Conservation (phyloP, 2,113 vertebrate genomes). For the Malurus melanocephalus region DNA sequence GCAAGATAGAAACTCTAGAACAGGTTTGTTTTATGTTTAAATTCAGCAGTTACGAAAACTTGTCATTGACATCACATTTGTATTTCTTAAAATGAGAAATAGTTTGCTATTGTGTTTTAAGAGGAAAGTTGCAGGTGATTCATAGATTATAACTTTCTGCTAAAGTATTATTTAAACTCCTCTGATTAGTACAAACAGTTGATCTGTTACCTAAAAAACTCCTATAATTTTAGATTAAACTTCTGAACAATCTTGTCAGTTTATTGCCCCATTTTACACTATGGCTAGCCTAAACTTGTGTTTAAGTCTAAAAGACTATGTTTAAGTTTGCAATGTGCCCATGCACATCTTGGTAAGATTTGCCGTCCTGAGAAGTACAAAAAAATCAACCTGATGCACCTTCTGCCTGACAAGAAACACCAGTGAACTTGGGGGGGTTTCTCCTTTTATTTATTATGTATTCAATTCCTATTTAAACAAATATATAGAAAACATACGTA, state of each 20-base stretch:
- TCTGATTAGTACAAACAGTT: neutral
- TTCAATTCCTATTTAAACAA: neutral
- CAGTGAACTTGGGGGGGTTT: neutral
- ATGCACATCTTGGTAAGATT: neutral
- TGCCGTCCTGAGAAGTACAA: neutral
- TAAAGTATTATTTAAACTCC: neutral
- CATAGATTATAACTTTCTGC: neutral
- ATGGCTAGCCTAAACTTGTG: neutral
- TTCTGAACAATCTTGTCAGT: neutral
- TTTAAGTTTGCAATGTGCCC: neutral
- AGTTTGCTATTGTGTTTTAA: neutral
- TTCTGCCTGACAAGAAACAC: neutral
- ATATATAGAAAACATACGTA: neutral
- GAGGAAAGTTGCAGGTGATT: neutral
- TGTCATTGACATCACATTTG: neutral
- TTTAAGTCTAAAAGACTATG: neutral
- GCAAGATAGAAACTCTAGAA: constrained; percentile 83
- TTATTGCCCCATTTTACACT: neutral
- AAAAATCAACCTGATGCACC: neutral
- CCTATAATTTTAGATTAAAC: neutral
- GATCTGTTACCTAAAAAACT: neutral
- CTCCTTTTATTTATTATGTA: neutral
- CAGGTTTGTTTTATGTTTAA: constrained; percentile 76
- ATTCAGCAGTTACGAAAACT: neutral
- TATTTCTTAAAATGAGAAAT: neutral